A percentile compares a stretch with the other conserved stretches of the same genome.
phyloP scores from a whole-genome alignment of 2,888 invertebrate genomes.

The Nowickia ferox region DNA sequence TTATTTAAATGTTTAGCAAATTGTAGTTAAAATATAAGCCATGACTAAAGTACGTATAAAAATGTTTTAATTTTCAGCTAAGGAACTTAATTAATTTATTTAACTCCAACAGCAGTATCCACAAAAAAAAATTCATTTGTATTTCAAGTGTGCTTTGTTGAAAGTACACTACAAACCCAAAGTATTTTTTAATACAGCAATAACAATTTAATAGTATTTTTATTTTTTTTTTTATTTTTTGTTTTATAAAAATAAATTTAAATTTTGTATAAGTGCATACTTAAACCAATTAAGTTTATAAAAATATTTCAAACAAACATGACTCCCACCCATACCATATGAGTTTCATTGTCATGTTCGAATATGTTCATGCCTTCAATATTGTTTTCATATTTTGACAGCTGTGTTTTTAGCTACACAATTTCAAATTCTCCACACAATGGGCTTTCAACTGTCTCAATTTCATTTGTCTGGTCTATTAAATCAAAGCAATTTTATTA shows the following conservation, averaged over 20 bases:
- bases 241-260: conserved; percentile 8
- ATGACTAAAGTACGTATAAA: background rate
- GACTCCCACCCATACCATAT: conserved; percentile 58
- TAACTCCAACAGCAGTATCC: background rate
- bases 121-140: background rate
- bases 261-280: background rate
- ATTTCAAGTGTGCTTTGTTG: too few relatives aligned
- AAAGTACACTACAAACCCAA: too few relatives aligned
- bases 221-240: conserved; percentile 13
- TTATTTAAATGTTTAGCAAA: conserved; percentile 27
- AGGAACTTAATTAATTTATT: conserved; percentile 34
- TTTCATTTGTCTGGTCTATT: conserved; percentile 27
- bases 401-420: conserved; percentile 24
- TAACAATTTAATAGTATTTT: background rate
- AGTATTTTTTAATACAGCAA: too few relatives aligned
- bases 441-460: conserved; percentile 9
- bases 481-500: conserved; percentile 58
- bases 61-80: background rate
- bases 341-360: conserved; percentile 1
- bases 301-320: conserved; percentile 51
- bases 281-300: conserved; percentile 67
- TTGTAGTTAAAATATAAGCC: conserved; percentile 33
- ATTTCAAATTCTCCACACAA: background rate
- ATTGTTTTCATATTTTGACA: conserved; percentile 60
- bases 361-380: conserved; percentile 10